These are phyloP conservation scores for Nettapus auritus DNA, from an alignment of 2,113 vertebrate species.

Conservation along the genomic window DNA sequence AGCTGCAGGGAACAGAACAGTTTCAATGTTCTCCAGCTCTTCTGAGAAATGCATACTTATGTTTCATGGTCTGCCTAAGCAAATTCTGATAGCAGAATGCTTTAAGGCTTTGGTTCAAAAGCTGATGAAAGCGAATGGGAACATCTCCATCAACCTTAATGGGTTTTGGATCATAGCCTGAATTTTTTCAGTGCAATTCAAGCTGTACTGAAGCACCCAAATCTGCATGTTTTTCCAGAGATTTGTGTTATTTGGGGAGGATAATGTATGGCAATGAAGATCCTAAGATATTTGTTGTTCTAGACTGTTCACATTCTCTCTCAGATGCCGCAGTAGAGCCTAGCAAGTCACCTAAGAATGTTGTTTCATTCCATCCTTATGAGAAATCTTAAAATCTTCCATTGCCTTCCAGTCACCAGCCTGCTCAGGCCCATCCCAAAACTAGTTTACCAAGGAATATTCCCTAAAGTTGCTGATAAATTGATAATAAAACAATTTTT, in stretches of 20 bases:
- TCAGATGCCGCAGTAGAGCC: not conserved
- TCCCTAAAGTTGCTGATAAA: not conserved
- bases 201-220: not conserved
- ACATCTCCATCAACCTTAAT: not conserved
- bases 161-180: not conserved
- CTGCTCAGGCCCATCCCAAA: not conserved
- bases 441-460: not conserved
- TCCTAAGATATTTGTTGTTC: not conserved
- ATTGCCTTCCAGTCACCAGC: not conserved
- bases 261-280: not conserved
- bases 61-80: not conserved
- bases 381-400: not conserved
- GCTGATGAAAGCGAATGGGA: not conserved
- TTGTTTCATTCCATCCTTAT: not conserved
- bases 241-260: not conserved
- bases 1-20: not conserved
- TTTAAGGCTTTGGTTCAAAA: conserved; percentile 1
- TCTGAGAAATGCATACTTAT: not conserved
- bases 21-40: not conserved
- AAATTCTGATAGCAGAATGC: not conserved
- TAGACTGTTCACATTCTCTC: not conserved
- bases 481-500: not conserved
- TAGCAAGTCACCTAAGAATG: not conserved
- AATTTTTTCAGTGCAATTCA: not conserved
- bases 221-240: not conserved